Percentiles rank a stretch among this genome's conserved stretches.
Evolutionary conservation across 2,797 vertebrate species (phyloP).

Genomic region (Acanthurus lineatus): DNA sequence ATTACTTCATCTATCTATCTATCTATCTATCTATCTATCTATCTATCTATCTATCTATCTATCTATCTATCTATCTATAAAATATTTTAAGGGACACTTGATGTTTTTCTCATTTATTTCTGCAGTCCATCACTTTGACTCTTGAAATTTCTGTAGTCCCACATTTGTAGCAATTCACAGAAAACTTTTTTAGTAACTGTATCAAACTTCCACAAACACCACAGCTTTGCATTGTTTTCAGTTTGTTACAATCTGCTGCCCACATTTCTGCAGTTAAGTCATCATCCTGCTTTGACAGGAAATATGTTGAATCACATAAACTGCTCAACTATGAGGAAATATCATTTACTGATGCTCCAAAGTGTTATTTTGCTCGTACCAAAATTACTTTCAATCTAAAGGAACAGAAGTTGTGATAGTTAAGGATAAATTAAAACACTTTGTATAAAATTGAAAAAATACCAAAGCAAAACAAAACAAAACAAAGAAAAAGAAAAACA

Average conservation of each 20-base stretch:
- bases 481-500: not conserved
- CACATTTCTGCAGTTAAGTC: slow-evolving; percentile 7
- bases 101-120: too few relatives aligned
- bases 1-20: too few relatives aligned
- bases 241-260: not conserved
- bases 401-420: not conserved
- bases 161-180: not conserved
- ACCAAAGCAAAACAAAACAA: not conserved
- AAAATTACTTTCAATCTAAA: not conserved
- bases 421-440: not conserved
- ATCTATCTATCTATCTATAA: too few relatives aligned
- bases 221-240: not conserved
- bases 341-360: not conserved
- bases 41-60: too few relatives aligned
- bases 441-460: not conserved
- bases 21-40: too few relatives aligned
- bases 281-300: slow-evolving; percentile 20
- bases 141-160: too few relatives aligned
- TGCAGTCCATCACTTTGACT: too few relatives aligned
- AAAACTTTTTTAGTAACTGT: not conserved
- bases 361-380: not conserved
- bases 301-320: slow-evolving; percentile 17
- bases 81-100: too few relatives aligned
- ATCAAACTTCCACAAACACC: not conserved
- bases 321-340: not conserved